Conservation (phyloP, 1,140 invertebrate genomes). For the Hylyphantes graminicola region DNA sequence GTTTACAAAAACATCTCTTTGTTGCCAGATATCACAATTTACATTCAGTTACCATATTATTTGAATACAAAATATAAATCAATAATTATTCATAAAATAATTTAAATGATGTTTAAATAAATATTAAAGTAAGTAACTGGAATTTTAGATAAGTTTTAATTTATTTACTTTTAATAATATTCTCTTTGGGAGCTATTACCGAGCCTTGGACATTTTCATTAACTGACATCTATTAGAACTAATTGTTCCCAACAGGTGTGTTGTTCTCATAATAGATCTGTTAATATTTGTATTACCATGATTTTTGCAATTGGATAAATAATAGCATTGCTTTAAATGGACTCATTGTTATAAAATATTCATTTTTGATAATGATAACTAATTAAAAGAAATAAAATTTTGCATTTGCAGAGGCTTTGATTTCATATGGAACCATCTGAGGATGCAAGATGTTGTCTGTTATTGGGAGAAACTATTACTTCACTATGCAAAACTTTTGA, state of each 20-base stretch:
- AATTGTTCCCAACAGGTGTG: not conserved
- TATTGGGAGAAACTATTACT: slow-evolving; percentile 88
- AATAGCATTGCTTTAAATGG: not conserved
- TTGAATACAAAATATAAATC: too few species aligned
- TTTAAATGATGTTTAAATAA: too few species aligned
- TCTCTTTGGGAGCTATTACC: too few species aligned
- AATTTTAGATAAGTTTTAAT: too few species aligned
- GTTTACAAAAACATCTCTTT: too few species aligned
- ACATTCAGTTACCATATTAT: too few species aligned
- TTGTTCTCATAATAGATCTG: not conserved
- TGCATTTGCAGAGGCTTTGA: slow-evolving; percentile 73
- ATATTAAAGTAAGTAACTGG: too few species aligned
- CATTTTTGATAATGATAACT: not conserved
- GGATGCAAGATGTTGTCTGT: slow-evolving; percentile 83
- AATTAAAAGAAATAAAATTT: not conserved
- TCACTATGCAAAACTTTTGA: slow-evolving; percentile 81
- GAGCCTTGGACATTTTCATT: not conserved
- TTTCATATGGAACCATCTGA: slow-evolving; percentile 86
- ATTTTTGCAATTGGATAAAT: not conserved
- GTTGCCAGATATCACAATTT: too few species aligned
- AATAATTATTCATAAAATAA: too few species aligned
- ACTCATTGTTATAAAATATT: not conserved
- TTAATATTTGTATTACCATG: not conserved
- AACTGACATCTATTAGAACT: not conserved
- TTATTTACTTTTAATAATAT: too few species aligned